phyloP scores from a whole-genome alignment of 1,140 invertebrate species.

The Papilio xuthus region DNA sequence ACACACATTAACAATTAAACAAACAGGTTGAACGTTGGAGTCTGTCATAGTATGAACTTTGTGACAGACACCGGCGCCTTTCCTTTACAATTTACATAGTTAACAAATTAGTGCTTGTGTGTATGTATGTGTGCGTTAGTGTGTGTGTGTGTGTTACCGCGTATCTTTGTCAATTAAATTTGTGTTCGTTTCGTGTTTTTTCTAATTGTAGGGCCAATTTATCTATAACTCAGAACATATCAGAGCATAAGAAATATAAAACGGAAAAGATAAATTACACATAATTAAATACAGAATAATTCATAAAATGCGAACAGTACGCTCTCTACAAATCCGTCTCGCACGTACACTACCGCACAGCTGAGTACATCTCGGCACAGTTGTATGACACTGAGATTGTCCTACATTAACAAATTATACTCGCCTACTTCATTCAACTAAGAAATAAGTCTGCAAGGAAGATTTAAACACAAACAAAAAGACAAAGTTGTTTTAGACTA shows the following conservation, averaged over 20 bases:
- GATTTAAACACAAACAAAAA: not conserved
- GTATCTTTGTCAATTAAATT: too few relatives aligned
- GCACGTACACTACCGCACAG: conserved; percentile 1
- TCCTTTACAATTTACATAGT: too few relatives aligned
- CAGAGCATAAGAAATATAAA: not conserved
- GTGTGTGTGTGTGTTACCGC: too few relatives aligned
- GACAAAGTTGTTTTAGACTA: too few relatives aligned
- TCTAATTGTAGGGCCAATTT: not conserved
- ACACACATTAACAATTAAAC: too few relatives aligned
- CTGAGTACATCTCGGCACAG: not conserved
- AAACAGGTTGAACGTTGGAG: too few relatives aligned
- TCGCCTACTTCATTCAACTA: not conserved
- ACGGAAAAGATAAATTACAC: not conserved
- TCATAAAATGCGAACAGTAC: conserved; percentile 4
- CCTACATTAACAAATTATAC: conserved; percentile 1
- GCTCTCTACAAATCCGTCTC: conserved; percentile 11
- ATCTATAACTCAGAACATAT: not conserved
- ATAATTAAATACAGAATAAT: not conserved
- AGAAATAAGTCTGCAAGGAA: not conserved
- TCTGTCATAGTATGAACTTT: too few relatives aligned
- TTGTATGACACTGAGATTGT: not conserved
- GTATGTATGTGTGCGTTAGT: too few relatives aligned
- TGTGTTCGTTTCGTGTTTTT: too few relatives aligned
- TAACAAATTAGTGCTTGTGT: too few relatives aligned
- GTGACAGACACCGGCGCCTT: too few relatives aligned